phyloP scores from a whole-genome alignment of 2,888 invertebrate genomes.

The Drosophila nr. medialis region DNA sequence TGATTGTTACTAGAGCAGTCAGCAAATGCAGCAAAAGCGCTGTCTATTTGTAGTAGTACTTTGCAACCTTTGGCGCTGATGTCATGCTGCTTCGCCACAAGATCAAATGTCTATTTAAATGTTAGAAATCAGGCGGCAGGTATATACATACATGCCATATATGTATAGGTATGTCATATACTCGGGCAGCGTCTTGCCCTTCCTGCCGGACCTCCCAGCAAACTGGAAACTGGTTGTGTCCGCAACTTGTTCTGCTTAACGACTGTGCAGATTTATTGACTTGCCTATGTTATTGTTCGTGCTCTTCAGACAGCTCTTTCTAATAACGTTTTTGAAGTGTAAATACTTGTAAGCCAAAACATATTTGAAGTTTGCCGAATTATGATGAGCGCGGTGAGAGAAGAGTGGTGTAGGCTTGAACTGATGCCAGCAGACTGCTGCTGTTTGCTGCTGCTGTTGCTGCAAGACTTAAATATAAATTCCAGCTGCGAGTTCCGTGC shows the following conservation, averaged over 20 bases:
- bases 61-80: constrained; percentile 26
- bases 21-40: background rate
- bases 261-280: constrained; percentile 64
- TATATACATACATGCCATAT: constrained; percentile 24
- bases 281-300: constrained; percentile 1
- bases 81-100: constrained; percentile 30
- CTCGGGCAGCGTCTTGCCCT: background rate
- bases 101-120: constrained; percentile 41
- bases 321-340: background rate
- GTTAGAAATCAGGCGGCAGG: constrained; percentile 47
- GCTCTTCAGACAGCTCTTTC: background rate
- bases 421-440: constrained; percentile 1
- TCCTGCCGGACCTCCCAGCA: constrained; percentile 1
- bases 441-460: background rate
- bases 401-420: background rate
- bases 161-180: background rate
- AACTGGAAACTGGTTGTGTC: constrained; percentile 23
- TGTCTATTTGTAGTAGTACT: background rate
- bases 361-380: constrained; percentile 7
- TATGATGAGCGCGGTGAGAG: constrained; percentile 3
- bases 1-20: constrained; percentile 31
- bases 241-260: constrained; percentile 64
- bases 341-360: background rate
- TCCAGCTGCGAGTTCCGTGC: background rate
- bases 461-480: background rate